Percentiles rank a stretch among this genome's conserved stretches.
Conservation (phyloP, 2,888 invertebrate genomes). For the Tenthredo amoena region DNA sequence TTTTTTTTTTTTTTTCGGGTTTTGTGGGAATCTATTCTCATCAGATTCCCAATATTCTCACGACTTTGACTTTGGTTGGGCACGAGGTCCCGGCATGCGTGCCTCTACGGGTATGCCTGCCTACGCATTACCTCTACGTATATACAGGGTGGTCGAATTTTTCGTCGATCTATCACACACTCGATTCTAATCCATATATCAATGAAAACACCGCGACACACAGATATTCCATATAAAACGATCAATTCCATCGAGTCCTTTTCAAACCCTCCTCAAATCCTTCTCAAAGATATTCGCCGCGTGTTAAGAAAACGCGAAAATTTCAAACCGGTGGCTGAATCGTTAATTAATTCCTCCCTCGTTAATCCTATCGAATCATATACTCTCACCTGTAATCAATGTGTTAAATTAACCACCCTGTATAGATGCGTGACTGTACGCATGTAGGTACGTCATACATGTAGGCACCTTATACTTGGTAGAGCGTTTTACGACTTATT, state of each 20-base stretch:
- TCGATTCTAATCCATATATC: background rate
- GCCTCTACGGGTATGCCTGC: background rate
- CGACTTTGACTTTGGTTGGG: slow-evolving; percentile 37
- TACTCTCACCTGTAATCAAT: background rate
- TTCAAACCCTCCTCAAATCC: too few species aligned
- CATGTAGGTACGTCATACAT: slow-evolving; percentile 15
- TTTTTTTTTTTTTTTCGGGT: background rate
- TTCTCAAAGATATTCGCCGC: too few species aligned
- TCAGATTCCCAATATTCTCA: slow-evolving; percentile 16
- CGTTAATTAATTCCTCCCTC: background rate
- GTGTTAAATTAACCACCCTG: background rate
- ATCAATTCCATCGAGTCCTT: too few species aligned
- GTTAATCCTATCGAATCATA: too few species aligned
- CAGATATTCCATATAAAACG: too few species aligned
- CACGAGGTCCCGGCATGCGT: slow-evolving; percentile 17
- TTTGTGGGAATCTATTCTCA: background rate
- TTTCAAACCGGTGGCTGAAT: too few species aligned
- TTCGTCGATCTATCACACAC: background rate
- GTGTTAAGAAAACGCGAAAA: too few species aligned
- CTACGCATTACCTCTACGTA: slow-evolving; percentile 21
- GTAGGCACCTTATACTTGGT: slow-evolving; percentile 45
- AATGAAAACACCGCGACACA: too few species aligned
- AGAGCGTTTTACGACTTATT: slow-evolving; percentile 73
- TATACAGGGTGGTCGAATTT: slow-evolving; percentile 23
- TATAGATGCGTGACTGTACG: slow-evolving; percentile 22